Conservation (phyloP, 2,113 vertebrate species). For the Scartelaos histophorus region DNA sequence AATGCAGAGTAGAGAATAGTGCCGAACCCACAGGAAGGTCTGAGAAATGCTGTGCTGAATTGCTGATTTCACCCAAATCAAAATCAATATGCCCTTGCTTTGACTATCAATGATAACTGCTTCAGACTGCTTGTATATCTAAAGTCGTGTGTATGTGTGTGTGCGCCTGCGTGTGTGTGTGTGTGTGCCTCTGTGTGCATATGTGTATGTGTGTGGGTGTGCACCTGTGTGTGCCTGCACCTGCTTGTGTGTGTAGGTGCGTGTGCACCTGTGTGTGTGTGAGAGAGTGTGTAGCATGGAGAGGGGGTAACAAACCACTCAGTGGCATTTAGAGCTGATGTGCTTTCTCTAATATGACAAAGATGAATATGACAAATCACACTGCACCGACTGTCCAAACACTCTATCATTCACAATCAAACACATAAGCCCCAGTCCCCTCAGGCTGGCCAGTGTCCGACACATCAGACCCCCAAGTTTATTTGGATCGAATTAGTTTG, state of each 20-base stretch:
- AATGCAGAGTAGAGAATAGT: neutral
- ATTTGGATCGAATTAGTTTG: conserved; percentile 23
- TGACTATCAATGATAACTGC: conserved; percentile 65
- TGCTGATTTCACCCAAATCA: conserved; percentile 53
- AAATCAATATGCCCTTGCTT: conserved; percentile 67
- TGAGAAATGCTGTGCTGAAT: conserved; percentile 63
- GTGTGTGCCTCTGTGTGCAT: too few relatives aligned
- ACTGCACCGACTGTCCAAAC: neutral
- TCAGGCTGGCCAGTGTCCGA: conserved; percentile 3
- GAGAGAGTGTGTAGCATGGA: conserved; percentile 1
- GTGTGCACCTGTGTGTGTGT: too few relatives aligned
- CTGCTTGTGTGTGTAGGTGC: too few relatives aligned
- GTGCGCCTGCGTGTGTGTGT: conserved; percentile 1
- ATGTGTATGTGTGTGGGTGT: too few relatives aligned
- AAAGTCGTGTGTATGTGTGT: conserved; percentile 7
- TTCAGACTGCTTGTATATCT: conserved; percentile 37
- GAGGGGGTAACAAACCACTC: conserved; percentile 37
- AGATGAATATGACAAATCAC: neutral
- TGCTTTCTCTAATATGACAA: neutral
- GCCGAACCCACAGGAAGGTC: conserved; percentile 50
- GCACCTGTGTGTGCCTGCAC: too few relatives aligned
- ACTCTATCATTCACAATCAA: conserved; percentile 5
- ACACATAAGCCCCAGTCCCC: conserved; percentile 3
- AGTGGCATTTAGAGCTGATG: conserved; percentile 33
- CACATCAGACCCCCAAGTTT: conserved; percentile 7